Conservation (phyloP, 2,797 vertebrate species). For the Cossypha polioptera region DNA sequence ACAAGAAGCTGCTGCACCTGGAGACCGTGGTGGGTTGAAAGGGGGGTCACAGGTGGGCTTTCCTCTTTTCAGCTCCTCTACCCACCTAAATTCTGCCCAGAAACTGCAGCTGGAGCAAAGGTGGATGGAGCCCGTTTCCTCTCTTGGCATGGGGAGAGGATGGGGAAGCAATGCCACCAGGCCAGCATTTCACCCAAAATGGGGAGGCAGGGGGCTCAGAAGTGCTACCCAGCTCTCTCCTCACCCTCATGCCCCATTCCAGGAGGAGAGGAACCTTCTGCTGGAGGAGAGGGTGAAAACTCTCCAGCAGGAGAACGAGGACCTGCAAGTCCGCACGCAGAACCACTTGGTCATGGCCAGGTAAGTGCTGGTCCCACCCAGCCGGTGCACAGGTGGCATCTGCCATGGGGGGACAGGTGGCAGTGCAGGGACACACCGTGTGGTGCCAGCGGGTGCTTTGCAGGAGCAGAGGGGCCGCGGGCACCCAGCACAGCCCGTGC, state of each 20-base stretch:
- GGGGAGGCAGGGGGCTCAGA: fast-evolving
- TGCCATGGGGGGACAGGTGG: fast-evolving
- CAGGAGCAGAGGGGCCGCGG: fast-evolving
- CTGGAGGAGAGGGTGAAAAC: slow-evolving; percentile 85
- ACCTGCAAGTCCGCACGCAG: slow-evolving; percentile 81
- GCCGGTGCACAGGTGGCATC: fast-evolving
- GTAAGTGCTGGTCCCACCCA: neutral
- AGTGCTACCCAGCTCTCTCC: neutral
- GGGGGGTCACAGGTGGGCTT: neutral
- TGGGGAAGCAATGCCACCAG: fast-evolving
- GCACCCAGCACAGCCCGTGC: fast-evolving
- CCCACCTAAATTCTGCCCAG: neutral
- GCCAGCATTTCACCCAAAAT: neutral
- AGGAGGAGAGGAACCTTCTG: slow-evolving; percentile 85
- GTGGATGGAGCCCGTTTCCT: neutral
- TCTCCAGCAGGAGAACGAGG: slow-evolving; percentile 89
- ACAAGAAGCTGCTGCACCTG: slow-evolving; percentile 84
- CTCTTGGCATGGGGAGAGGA: neutral
- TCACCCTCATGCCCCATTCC: neutral
- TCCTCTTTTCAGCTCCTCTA: neutral
- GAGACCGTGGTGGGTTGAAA: slow-evolving; percentile 79
- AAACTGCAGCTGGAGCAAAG: neutral
- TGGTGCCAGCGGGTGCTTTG: fast-evolving
- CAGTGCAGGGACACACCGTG: fast-evolving
- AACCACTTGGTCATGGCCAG: slow-evolving; percentile 79